phyloP scores from a whole-genome alignment of 2,888 invertebrate species.

The Ganaspis brasiliensis region DNA sequence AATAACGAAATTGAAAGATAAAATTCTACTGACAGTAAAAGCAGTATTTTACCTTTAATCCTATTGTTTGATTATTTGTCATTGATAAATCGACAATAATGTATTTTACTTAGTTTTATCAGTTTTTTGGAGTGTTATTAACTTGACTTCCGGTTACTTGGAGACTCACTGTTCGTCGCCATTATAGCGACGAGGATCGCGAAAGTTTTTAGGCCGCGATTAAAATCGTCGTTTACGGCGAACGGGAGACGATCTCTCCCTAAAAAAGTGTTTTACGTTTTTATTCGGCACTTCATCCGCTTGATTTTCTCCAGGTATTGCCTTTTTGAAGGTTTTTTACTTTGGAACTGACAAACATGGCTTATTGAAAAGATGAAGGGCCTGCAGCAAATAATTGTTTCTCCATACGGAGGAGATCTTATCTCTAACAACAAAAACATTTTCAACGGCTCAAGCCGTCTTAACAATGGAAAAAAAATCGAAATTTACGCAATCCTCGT shows the following conservation, averaged over 20 bases:
- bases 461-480: slow-evolving; percentile 90
- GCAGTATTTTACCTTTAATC: no score
- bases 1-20: slow-evolving; percentile 57
- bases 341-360: slow-evolving; percentile 85
- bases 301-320: slow-evolving; percentile 56
- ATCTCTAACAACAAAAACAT: slow-evolving; percentile 82
- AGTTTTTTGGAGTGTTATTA: not conserved
- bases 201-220: slow-evolving; percentile 79
- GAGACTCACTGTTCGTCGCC: slow-evolving; percentile 81
- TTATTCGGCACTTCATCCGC: slow-evolving; percentile 39
- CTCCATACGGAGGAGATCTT: slow-evolving; percentile 87
- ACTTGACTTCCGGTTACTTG: not conserved
- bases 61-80: no score
- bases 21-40: no score
- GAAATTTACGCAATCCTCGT: slow-evolving; percentile 86
- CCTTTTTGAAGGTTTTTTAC: slow-evolving; percentile 70
- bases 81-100: no score
- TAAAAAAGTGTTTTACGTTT: slow-evolving; percentile 80
- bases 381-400: slow-evolving; percentile 85
- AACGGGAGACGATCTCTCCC: slow-evolving; percentile 86
- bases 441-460: slow-evolving; percentile 67
- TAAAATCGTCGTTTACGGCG: slow-evolving; percentile 86
- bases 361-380: slow-evolving; percentile 90
- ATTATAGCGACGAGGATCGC: slow-evolving; percentile 85
- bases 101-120: no score